Percentiles rank a stretch among this genome's conserved stretches.
phyloP scores from a whole-genome alignment of 2,113 vertebrate genomes.

The Sturnus vulgaris region DNA sequence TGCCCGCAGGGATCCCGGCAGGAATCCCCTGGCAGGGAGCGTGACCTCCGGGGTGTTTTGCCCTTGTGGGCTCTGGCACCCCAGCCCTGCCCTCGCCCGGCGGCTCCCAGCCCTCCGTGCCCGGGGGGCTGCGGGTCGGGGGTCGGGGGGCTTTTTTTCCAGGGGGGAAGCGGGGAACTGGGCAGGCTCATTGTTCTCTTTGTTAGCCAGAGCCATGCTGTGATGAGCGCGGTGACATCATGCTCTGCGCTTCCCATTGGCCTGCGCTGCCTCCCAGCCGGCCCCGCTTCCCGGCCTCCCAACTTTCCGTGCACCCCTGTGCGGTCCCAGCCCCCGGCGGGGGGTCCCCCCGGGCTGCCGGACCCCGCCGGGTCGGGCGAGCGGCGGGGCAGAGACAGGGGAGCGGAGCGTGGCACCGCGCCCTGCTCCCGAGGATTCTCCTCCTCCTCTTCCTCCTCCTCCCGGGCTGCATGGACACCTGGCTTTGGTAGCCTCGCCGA shows the following conservation, averaged over 20 bases:
- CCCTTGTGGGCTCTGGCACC: not conserved
- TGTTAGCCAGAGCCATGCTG: conserved; percentile 94
- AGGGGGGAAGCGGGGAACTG: conserved; percentile 15
- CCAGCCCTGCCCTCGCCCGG: not conserved
- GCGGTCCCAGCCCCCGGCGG: not conserved
- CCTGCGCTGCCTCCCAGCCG: conserved; percentile 44
- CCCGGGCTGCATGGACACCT: not conserved
- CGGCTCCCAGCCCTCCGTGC: not conserved
- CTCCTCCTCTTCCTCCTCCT: not conserved
- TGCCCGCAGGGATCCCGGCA: not conserved
- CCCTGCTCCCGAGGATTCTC: not conserved
- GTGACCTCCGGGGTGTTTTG: not conserved
- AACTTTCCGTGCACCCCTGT: conserved; percentile 37
- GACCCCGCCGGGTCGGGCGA: accelerated
- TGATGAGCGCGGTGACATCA: conserved; percentile 91
- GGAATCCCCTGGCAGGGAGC: not conserved
- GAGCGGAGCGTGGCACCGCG: not conserved
- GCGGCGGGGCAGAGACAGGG: not conserved
- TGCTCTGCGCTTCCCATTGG: conserved; percentile 84
- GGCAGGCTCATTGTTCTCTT: conserved; percentile 90
- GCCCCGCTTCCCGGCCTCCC: conserved; percentile 37
- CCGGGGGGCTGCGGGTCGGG: not conserved
- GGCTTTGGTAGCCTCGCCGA: not conserved
- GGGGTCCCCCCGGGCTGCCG: not conserved
- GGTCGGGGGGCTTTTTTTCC: not conserved